Base-by-base conservation (phyloP, 1,140 invertebrate species). In the Aphaenogaster ashmeadi region DNA sequence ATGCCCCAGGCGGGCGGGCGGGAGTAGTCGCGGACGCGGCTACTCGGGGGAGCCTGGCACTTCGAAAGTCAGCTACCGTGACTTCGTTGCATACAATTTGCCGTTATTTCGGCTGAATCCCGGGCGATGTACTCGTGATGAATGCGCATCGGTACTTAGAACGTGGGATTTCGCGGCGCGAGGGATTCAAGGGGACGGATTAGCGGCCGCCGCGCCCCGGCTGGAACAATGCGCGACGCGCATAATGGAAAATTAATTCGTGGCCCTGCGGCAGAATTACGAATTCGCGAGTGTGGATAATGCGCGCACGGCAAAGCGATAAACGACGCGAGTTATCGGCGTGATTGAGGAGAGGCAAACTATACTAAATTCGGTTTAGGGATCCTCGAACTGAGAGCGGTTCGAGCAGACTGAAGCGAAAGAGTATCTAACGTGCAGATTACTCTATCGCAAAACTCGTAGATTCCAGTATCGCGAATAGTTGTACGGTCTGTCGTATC, bases 71-170 rank as follows among this genome's bases (percentile, higher is more conserved):
- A 84, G 80, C 80, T 56, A 84, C 80, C 79, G 80, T 87, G 86
- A 87, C 86, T 87, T 74, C 52, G 80, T 87, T 87, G 86, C 86
- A 87, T 87, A 83, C 44, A 87, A 83, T 87, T 87, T 83, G 78
- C 78, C 54, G 56, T 83, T 87, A 69, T 62, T 71, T 52, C 36
- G 66, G 21, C 27, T 52, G 58, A 83, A 87, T 87, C 62, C 83
- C 38, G 21, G 41, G 27, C 64, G 86, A 72, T 36, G 56, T 83
- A 18, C 64, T 50, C 66, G 41, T 50, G 27, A 52, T 44, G 86
- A 87, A 41, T 71, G 38, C 47, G 50, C n/a, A 56, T 71, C 47
- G 62, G 44, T 54, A 54, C 78, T 64, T 79, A 21, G 60, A 66
- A 71, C 47, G 18, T n/a, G 66, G 18, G 27, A 44, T n/a, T 13